Evolutionary conservation across 2,797 vertebrate genomes (phyloP).

Genomic region (Sebastes steindachneri): DNA sequence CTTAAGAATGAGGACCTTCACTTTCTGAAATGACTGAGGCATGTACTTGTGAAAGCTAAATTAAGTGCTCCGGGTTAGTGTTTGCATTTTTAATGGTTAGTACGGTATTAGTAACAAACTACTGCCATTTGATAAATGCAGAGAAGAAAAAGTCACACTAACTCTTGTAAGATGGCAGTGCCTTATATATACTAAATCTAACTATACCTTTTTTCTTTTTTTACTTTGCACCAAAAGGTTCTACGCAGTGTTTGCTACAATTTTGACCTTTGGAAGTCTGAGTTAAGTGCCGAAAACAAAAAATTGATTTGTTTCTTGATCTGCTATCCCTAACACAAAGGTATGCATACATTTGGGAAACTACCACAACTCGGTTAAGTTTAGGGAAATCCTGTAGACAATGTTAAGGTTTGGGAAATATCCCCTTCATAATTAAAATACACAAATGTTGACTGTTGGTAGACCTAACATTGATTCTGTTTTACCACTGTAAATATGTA

Average conservation of each 20-base stretch:
- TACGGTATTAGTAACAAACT: not conserved
- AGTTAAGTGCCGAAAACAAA: not conserved
- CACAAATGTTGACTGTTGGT: not conserved
- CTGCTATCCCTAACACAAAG: not conserved
- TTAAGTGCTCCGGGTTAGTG: not conserved
- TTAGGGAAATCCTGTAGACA: not conserved
- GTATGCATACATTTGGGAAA: too few relatives aligned
- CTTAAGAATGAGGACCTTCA: conserved; percentile 6
- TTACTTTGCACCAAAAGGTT: not conserved
- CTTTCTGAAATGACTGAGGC: not conserved
- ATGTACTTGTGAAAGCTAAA: not conserved
- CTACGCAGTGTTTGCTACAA: not conserved
- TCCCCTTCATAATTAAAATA: not conserved
- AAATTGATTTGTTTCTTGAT: not conserved
- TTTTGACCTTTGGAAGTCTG: not conserved
- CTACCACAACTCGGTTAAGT: not conserved
- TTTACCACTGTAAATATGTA: not conserved
- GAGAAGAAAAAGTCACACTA: not conserved
- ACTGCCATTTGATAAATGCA: not conserved
- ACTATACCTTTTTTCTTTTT: not conserved
- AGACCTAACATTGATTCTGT: not conserved
- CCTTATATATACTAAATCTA: not conserved
- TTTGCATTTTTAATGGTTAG: not conserved
- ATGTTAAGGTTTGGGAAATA: not conserved
- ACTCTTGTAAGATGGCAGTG: not conserved